Evolutionary conservation across 2,797 vertebrate species (phyloP).

Genomic region (Alexandromys oeconomus): DNA sequence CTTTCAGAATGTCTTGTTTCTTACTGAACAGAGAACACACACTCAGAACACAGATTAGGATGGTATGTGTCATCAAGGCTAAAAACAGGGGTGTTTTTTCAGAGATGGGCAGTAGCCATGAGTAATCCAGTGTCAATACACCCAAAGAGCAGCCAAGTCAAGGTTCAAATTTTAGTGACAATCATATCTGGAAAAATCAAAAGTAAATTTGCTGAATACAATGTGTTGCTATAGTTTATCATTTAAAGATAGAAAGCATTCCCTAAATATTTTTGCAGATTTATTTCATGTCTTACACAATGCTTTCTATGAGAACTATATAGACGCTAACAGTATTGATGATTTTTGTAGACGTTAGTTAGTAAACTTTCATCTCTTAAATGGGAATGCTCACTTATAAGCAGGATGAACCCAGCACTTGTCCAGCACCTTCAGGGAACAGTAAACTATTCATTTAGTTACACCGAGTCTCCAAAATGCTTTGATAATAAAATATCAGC

Average conservation of each 20-base stretch:
- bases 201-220: constrained; percentile 1
- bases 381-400: neutral
- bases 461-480: neutral
- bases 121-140: neutral
- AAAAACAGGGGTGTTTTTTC: neutral
- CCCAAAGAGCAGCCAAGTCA: neutral
- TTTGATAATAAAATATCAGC: neutral
- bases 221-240: neutral
- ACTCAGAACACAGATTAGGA: neutral
- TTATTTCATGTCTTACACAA: neutral
- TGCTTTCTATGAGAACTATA: neutral
- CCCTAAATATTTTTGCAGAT: neutral
- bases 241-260: constrained; percentile 10
- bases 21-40: neutral
- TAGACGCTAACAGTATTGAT: neutral
- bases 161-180: neutral
- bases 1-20: neutral
- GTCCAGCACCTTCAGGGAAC: neutral
- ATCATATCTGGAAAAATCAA: constrained; percentile 29
- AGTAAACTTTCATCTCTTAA: neutral
- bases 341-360: neutral
- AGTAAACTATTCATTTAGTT: neutral
- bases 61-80: neutral
- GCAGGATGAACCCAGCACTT: neutral
- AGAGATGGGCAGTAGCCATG: neutral